Conservation (phyloP, 35 echinoderm and acorn worm species). For the Stichopus chloronotus region DNA sequence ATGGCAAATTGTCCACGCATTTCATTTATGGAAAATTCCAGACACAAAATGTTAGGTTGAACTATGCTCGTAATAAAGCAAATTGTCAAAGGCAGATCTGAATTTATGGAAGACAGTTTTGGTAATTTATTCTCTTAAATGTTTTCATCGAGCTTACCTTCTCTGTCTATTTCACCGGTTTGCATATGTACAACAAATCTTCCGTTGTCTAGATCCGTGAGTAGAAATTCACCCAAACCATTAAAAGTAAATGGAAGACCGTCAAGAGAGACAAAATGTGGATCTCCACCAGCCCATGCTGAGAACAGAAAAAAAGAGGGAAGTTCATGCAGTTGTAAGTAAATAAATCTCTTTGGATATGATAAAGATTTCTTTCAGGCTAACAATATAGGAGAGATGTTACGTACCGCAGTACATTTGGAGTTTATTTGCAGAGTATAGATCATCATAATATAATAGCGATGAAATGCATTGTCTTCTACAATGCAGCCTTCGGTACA, state of each 20-base stretch:
- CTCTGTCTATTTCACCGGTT: background rate
- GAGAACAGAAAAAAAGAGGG: background rate
- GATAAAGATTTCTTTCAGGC: background rate
- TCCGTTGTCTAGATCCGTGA: slow-evolving; percentile 26
- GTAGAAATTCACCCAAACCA: slow-evolving; percentile 20
- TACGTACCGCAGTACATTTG: background rate
- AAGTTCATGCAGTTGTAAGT: background rate
- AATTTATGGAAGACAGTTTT: background rate
- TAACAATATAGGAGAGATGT: background rate
- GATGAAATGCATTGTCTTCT: too few relatives aligned
- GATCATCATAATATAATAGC: background rate
- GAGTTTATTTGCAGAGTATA: background rate
- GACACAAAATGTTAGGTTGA: too few relatives aligned
- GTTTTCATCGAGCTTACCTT: background rate
- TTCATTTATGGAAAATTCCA: too few relatives aligned
- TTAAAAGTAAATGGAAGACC: background rate
- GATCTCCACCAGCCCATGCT: slow-evolving; percentile 46
- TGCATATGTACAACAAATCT: background rate
- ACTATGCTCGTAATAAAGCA: too few relatives aligned
- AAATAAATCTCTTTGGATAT: background rate
- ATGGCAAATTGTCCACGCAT: too few relatives aligned
- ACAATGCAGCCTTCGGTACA: too few relatives aligned
- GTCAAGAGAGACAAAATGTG: slow-evolving; percentile 27
- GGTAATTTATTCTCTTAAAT: background rate
- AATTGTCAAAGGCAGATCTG: too few relatives aligned